Evolutionary conservation across 2,888 invertebrate species (phyloP).

Genomic region (Drosophila picticornis): DNA sequence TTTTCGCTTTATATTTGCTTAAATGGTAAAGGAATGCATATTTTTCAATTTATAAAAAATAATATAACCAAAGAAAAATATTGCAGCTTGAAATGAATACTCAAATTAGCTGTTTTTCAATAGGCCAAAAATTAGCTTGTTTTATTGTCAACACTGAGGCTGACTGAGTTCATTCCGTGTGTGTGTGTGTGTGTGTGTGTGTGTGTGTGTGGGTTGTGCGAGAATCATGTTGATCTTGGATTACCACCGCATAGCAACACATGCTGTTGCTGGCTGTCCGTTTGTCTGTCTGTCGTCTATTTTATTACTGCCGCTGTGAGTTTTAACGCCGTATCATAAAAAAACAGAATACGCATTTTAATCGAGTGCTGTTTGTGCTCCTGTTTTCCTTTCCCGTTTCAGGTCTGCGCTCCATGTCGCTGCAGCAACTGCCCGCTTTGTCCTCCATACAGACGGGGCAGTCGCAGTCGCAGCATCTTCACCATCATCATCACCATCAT

Average conservation of each 20-base stretch:
- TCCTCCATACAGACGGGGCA: conserved; percentile 60
- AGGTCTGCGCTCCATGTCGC: conserved; percentile 83
- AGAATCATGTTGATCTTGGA: conserved; percentile 42
- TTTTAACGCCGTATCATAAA: conserved; percentile 71
- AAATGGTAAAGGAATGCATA: neutral
- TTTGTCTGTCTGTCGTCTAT: conserved; percentile 18
- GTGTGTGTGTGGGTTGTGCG: neutral
- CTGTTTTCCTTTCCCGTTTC: conserved; percentile 22
- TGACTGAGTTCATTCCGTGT: conserved; percentile 26
- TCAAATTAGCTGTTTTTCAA: neutral
- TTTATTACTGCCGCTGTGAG: conserved; percentile 64
- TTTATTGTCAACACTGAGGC: conserved; percentile 4
- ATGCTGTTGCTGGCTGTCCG: conserved; percentile 32
- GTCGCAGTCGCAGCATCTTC: conserved; percentile 49
- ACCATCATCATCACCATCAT: conserved; percentile 61
- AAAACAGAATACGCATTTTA: conserved; percentile 53
- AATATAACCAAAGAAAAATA: neutral
- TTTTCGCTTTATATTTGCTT: neutral
- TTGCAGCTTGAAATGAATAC: neutral
- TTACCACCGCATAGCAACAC: conserved; percentile 60
- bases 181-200: conserved; percentile 5
- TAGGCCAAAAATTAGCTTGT: neutral
- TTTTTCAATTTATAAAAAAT: neutral
- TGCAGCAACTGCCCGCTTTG: conserved; percentile 76
- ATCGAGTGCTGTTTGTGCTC: conserved; percentile 40